Base-by-base conservation (phyloP, 2,888 invertebrate species). In the Drosophila borborema region DNA sequence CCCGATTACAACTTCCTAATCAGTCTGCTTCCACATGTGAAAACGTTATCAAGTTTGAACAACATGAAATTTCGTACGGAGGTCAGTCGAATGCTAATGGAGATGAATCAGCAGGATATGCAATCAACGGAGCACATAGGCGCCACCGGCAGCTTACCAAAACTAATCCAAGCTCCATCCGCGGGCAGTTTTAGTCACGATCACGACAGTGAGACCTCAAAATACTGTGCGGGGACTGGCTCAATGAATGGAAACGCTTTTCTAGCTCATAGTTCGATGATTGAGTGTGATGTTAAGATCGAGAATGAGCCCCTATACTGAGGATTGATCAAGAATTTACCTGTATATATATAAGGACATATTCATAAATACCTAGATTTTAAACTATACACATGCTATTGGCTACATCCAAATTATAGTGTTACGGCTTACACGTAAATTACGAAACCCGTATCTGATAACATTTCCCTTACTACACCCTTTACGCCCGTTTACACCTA, bases 221-320 rank as follows among this genome's bases (percentile, higher is more conserved):
- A 64, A 55, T 53, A 62, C 51, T 46, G 23, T 38, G 9, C 38
- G 31, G 16, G 18, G 2, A 8, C 3, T 20, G 62, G 10, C 45
- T 7, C 59, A 55, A 41, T 14, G 12, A 72, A 61, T 54, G 67
- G 49, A 7, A 38, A 40, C 36, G 38, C 28, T 8, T 68, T 38
- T 53, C 20, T 74, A 2, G 65, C 62, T 8, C 72, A 84, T 16
- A 81, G 79, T 41, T 77, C 87, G 1, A 54, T 77, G 38, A 56
- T 86, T 12, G 85, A 86, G 55, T 86, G 85, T 54, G 85, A 86
- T 71, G 88, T 86, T 46, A 86, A 86, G 55, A 87, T 87, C 63
- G 85, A 86, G 65, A 77, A 89, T 59, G 84, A 89, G 9, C 48
- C 76, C n/a, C 7, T 79, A 31, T 43, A 54, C 54, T 82, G 66